Conservation (phyloP, 2,888 invertebrate species). For the Cylindroiulus punctatus region DNA sequence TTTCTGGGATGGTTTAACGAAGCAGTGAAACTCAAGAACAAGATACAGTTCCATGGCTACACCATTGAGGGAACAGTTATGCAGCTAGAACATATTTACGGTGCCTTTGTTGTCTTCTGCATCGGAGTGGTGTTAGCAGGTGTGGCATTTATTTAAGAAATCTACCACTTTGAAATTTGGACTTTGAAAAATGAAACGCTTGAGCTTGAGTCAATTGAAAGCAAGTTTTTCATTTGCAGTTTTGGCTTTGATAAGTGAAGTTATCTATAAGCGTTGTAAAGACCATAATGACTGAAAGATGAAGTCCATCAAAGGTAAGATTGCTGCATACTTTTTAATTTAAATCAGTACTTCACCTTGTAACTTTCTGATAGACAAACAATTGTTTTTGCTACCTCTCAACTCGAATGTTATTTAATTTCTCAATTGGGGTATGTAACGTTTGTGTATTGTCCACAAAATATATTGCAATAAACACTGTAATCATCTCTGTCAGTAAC, state of each 20-base stretch:
- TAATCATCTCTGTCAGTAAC: too few relatives aligned
- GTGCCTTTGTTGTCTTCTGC: background rate
- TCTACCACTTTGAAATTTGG: too few relatives aligned
- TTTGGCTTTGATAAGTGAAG: background rate
- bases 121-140: background rate
- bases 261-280: background rate
- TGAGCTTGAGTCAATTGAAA: too few relatives aligned
- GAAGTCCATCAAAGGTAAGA: background rate
- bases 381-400: background rate
- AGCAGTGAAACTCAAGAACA: background rate
- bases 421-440: too few relatives aligned
- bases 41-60: background rate
- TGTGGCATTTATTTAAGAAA: background rate
- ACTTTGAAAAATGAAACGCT: too few relatives aligned
- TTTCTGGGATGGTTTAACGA: background rate
- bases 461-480: too few relatives aligned
- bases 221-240: background rate
- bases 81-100: background rate
- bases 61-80: background rate
- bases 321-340: background rate
- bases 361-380: background rate
- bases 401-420: too few relatives aligned
- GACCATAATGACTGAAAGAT: background rate
- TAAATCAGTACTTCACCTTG: background rate
- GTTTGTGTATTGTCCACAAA: too few relatives aligned